Evolutionary conservation across 1,140 invertebrate genomes (phyloP), one percentile per base, ranked within the genome.

Genomic region (Ips nitidus): DNA sequence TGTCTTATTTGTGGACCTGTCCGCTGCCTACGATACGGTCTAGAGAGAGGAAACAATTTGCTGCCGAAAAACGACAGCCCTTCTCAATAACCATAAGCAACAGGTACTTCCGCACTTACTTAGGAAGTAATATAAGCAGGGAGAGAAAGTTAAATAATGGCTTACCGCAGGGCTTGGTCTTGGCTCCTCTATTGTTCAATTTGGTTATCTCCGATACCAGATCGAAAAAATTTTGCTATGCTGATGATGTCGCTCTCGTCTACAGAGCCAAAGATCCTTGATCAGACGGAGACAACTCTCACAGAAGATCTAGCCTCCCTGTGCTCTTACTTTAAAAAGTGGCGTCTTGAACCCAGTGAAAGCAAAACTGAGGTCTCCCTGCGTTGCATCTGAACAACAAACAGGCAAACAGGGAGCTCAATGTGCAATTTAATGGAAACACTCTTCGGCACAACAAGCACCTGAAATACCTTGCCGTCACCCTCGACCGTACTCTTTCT

Each of bases 211-310:
- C 45, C 45, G 45, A 47, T 6, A 47, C 45, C 45, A 47, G n/a
- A 1, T 47, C 5, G 45, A 47, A 1, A 47, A 22, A 22, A 22
- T 22, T 22, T 22, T 22, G 22, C 22, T 22, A 22, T 22, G 22
- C 22, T 22, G 22, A 47, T 47, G 45, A 47, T 47, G 1, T 47
- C 45, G 45, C 45, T n/a, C 45, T 47, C 45, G 45, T n/a, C 45
- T 47, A 47, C 45, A 47, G 45, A 47, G 45, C 45, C 45, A 47
- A 47, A 47, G 45, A 47, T 47, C 45, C 45, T 47, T 47, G 45
- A n/a, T 1, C 45, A 22, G 22, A 22, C 22, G 22, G 22, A 22
- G 22, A 22, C 22, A 22, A 22, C 22, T 22, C 22, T 22, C 22
- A 22, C 22, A 22, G 22, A 22, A 22, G 22, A 22, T 22, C 22